Evolutionary conservation across 1,140 invertebrate species (phyloP).

Genomic region (Cepaea nemoralis): DNA sequence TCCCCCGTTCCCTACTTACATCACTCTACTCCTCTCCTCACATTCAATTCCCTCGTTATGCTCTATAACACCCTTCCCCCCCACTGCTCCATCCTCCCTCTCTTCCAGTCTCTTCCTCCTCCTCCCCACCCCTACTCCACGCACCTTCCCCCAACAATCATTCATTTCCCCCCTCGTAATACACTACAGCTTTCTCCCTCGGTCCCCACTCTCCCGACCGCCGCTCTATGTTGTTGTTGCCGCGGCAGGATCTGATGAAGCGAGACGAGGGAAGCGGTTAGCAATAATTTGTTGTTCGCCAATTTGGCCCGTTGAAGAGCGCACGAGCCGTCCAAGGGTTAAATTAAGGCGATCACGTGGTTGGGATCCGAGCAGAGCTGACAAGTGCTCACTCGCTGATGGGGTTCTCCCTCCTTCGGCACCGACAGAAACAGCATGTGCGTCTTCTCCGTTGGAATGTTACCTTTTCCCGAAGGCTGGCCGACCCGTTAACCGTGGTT

Average conservation of each 20-base stretch:
- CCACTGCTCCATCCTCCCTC: background rate
- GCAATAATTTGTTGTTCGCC: conserved; percentile 15
- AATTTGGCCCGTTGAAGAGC: conserved; percentile 17
- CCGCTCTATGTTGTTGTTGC: background rate
- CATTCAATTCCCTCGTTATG: too few relatives aligned
- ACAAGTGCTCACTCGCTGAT: conserved; percentile 14
- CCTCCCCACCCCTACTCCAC: background rate
- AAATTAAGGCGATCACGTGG: conserved; percentile 17
- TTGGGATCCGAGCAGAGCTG: background rate
- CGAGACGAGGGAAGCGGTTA: conserved; percentile 7
- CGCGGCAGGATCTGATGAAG: background rate
- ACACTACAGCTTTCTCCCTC: background rate
- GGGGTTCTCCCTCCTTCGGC: background rate
- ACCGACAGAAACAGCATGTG: background rate
- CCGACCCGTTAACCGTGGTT: background rate
- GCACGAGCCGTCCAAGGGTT: conserved; percentile 14
- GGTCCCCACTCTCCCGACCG: background rate
- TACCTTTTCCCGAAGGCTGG: background rate
- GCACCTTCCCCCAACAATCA: background rate
- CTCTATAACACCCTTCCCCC: background rate
- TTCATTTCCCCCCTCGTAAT: background rate
- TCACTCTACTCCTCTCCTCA: too few relatives aligned
- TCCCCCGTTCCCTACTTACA: too few relatives aligned
- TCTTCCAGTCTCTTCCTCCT: background rate
- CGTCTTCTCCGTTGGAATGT: background rate